Base-by-base conservation (phyloP, 53 echinoderm and acorn worm genomes). In the Luidia sarsii region DNA sequence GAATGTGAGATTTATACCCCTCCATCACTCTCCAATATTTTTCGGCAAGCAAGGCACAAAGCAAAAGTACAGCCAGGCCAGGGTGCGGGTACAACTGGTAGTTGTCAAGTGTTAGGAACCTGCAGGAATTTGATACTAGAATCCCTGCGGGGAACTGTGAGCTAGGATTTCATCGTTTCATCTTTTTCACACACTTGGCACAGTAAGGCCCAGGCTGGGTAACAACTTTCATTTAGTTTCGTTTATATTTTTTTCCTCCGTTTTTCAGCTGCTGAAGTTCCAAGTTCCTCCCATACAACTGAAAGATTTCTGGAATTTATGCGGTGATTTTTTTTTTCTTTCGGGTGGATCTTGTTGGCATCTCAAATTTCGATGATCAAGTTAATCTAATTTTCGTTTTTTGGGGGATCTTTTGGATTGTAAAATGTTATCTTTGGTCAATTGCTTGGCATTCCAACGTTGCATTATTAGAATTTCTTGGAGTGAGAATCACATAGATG, bases 221-320 rank as follows among this genome's bases (percentile, higher is more conserved):
- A 50, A 20, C 52, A 18, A 4, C 3, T 52, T 52, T 52, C 3
- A 14, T 52, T 52, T 52, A 4, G 18, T 20, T 50, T 13, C 48
- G 45, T 46, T 67, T 64, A 7, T 11, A 37, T 36, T 43, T 45
- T 66, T 25, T 23, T 24, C 2, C 18, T 43, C 2, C 18, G 33
- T 23, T 24, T 3, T 11, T 43, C 2, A 4, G 33, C 50, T 33
- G 50, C 70, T 50, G 48, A 31, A 69, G 70, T 50, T 19, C 49
- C 70, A 31, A 39, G 70, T 68, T 69, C 70, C 70, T n/a, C n/a
- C n/a, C n/a, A n/a, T n/a, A n/a, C 70, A 66, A 50, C 50, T 39
- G 50, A 1, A 50, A 50, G 51, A 50, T 69, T 32, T 48, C 31
- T 69, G 51, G 51, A 49, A 69, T 69, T 69, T 50, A 32, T 69